Percentiles rank a stretch among this genome's conserved stretches.
phyloP scores from a whole-genome alignment of 2,797 vertebrate genomes.

The Distichodus sexfasciatus region DNA sequence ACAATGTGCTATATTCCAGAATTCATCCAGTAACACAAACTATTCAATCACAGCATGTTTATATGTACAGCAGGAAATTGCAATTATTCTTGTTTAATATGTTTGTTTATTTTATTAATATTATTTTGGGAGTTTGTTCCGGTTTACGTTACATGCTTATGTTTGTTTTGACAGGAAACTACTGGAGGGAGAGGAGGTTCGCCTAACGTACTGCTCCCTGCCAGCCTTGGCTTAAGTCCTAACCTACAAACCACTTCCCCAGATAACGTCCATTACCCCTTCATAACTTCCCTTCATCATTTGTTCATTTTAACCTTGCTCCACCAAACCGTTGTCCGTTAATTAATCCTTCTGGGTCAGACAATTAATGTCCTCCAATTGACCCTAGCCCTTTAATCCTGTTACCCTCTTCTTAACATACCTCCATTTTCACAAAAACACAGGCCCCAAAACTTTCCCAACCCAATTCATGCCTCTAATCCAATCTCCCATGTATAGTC shows the following conservation, averaged over 20 bases:
- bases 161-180: slow-evolving; percentile 71
- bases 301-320: too few species aligned
- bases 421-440: neutral
- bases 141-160: neutral
- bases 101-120: too few species aligned
- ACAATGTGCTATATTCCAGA: neutral
- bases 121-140: too few species aligned
- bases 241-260: slow-evolving; percentile 15
- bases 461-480: neutral
- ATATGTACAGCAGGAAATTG: too few species aligned
- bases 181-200: slow-evolving; percentile 79
- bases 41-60: neutral
- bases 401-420: neutral
- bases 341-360: neutral
- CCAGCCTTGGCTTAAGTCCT: slow-evolving; percentile 48
- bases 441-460: too few species aligned
- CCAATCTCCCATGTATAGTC: neutral
- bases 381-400: too few species aligned
- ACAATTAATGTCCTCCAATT: too few species aligned
- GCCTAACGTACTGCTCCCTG: slow-evolving; percentile 65
- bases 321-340: neutral
- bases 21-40: neutral
- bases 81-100: too few species aligned
- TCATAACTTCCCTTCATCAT: neutral
- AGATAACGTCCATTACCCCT: slow-evolving; percentile 5